Base-by-base conservation (phyloP, 1,140 invertebrate genomes). In the Macrotrachela quadricornifera region DNA sequence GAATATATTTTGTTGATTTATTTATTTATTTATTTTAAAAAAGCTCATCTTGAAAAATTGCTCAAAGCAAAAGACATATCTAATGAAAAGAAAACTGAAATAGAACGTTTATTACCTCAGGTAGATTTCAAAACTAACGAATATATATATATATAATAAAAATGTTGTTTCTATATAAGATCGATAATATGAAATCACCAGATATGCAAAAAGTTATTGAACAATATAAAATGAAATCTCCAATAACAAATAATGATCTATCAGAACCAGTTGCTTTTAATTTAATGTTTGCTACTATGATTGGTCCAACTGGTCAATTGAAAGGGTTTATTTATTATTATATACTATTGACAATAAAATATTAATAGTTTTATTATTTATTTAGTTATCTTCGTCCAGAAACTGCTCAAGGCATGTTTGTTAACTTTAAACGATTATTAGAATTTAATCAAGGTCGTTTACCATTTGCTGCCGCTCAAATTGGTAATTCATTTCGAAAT, bases 371-470 rank as follows among this genome's bases (percentile, higher is more conserved):
- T n/a, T n/a, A 17, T 4, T 16, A 13, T 13, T 14, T 39, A 62
- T 62, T 18, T 58, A 79, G 78, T 39, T 96, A 81, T 64, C 72
- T 97, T 1, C 77, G 92, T 59, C 92, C 92, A 36, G 92, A 99
- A 74, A 97, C 92, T 17, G 92, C 92, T 4, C 92, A 99, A 70
- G 92, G 92, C 36, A 97, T 99, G 52, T 99, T 99, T 73, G 90
- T 97, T 0, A 99, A 99, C 69, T 99, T 97, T 63, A 92, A 94
- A 68, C 73, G 91, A 16, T 71, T 97, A 4, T 66, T 97, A 41
- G 88, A 94, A 67, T 97, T 97, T 65, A 97, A 97, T 70, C 85
- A 94, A 67, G 88, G 88, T 1, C 79, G 79, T 60, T 67, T 99
- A 12, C 94, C 94, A 43, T 97, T 99, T 74, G 91, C 90, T 57